phyloP scores from a whole-genome alignment of 2,797 vertebrate species.

The Xenopus petersii region DNA sequence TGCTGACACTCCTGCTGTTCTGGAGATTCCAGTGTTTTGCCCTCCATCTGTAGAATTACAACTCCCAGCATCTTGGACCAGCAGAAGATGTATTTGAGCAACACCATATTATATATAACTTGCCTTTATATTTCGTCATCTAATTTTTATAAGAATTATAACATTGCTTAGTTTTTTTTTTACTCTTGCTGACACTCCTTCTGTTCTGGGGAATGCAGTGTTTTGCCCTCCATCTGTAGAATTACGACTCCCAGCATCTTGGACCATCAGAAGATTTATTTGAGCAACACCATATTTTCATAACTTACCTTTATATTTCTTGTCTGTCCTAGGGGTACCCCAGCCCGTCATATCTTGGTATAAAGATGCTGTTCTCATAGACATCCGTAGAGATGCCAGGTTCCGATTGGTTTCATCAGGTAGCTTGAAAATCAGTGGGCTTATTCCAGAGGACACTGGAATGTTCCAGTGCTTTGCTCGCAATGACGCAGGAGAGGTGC shows the following conservation, averaged over 20 bases:
- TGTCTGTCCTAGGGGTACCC: conserved; percentile 75
- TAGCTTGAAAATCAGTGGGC: conserved; percentile 89
- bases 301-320: no score
- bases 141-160: no score
- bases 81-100: no score
- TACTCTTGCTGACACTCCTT: not conserved
- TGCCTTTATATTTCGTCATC: no score
- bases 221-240: no score
- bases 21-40: not conserved
- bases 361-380: conserved; percentile 86
- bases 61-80: no score
- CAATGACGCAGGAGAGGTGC: conserved; percentile 87
- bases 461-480: conserved; percentile 97
- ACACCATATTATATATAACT: rapidly evolving
- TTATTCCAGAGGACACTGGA: conserved; percentile 89
- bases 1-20: conserved; percentile 1
- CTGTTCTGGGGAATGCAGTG: not conserved
- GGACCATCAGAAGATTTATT: no score
- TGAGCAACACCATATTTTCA: rapidly evolving
- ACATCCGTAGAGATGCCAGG: conserved; percentile 76
- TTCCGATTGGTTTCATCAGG: conserved; percentile 83
- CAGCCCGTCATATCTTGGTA: conserved; percentile 90
- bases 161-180: no score
- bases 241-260: no score
- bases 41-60: no score